Base-by-base conservation (phyloP, 2,888 invertebrate species). In the Lasioglossum vierecki region DNA sequence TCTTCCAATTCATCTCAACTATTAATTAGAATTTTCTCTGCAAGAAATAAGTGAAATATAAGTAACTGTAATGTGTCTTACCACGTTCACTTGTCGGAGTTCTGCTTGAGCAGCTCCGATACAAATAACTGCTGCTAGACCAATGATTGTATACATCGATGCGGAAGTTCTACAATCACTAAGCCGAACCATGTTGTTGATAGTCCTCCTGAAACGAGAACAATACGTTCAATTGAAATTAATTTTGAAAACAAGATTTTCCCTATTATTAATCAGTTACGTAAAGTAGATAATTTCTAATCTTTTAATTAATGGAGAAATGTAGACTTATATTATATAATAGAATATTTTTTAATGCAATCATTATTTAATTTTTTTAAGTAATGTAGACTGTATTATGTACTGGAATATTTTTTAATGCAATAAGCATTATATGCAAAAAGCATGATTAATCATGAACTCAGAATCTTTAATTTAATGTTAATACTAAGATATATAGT, bases 11-110 rank as follows among this genome's bases (percentile, higher is more conserved):
- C n/a, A n/a, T 18, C 2, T 49, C 49, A 22, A n/a, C n/a, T n/a
- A 57, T n/a, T n/a, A n/a, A 57, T 9, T 6, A 18, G n/a, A 41
- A 73, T 15, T 53, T 0, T 30, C 44, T 66, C 44, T 6, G 0
- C 22, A 9, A 15, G 3, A 44, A 70, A 35, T 11, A 44, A 1
- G 26, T 8, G 30, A 76, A 53, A 66, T 60, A 35, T 76, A 80
- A 76, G 72, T 57, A 68, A 68, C 6, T 5, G 39, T 39, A 39
- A 15, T n/a, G 22, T 35, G 49, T 85, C 91, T 92, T 87, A 93
- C 93, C 84, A 92, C 92, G 49, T 79, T 89, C 53, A 93, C 86
- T 71, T 88, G 82, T 72, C 80, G 83, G 26, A 92, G 78, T 60
- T 93, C 87, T 41, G 85, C 77, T 44, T 79, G 60, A 15, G 44